Percentiles rank a stretch among this genome's conserved stretches.
Evolutionary conservation across 64 coral and sea anemone genomes (phyloP).

Genomic region (Stylophora pistillata): DNA sequence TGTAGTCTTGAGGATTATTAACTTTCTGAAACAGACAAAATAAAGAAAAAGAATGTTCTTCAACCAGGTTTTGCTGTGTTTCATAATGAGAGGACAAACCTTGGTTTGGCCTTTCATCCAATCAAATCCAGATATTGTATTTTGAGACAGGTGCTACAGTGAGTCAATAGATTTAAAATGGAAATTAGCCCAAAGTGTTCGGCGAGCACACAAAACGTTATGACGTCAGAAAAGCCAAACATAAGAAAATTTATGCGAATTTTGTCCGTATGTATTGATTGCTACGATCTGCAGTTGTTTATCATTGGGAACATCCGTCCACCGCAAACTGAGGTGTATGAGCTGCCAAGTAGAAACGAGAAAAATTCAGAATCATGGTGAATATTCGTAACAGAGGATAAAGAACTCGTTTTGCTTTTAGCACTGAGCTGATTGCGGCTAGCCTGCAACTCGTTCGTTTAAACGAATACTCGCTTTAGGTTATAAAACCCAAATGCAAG

Average conservation of each 20-base stretch:
- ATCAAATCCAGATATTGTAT: background rate
- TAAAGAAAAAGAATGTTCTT: background rate
- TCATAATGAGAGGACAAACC: background rate
- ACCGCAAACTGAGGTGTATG: background rate
- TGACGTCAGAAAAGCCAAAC: slow-evolving; percentile 35
- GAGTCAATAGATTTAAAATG: slow-evolving; percentile 21
- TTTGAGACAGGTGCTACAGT: background rate
- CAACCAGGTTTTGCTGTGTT: background rate
- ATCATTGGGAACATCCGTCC: background rate
- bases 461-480: no score
- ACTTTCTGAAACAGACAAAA: background rate
- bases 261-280: slow-evolving; percentile 20
- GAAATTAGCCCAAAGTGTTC: slow-evolving; percentile 22
- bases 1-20: no score
- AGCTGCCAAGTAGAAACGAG: background rate
- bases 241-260: slow-evolving; percentile 52
- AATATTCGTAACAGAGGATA: background rate
- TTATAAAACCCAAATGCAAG: background rate
- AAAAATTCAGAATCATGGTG: slow-evolving; percentile 13
- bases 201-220: background rate
- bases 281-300: slow-evolving; percentile 11
- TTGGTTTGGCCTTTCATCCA: background rate
- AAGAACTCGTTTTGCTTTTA: background rate
- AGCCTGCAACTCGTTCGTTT: no score
- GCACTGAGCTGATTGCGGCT: no score